A percentile compares a stretch with the other conserved stretches of the same genome.
phyloP scores from a whole-genome alignment of 2,113 vertebrate species.

The Chaetura pelagica region DNA sequence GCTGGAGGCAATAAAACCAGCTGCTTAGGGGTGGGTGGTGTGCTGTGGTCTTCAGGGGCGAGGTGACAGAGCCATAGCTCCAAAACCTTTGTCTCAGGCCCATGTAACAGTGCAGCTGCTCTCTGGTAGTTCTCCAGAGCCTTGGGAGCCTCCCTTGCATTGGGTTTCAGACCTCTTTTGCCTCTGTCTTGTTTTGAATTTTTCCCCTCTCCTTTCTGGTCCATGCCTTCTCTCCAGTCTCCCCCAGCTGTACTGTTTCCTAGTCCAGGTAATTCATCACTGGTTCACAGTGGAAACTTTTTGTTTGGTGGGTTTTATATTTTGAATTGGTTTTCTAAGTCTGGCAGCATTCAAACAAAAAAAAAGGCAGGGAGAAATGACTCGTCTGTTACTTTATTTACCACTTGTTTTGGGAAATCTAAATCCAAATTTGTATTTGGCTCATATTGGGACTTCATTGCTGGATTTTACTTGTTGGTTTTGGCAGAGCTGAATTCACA shows the following conservation, averaged over 20 bases:
- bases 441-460: background rate
- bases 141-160: background rate
- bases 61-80: background rate
- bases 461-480: background rate
- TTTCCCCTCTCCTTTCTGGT: background rate
- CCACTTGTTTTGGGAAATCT: slow-evolving; percentile 18
- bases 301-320: background rate
- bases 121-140: background rate
- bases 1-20: background rate
- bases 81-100: background rate
- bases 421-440: slow-evolving; percentile 18
- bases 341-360: slow-evolving; percentile 36
- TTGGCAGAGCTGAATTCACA: background rate
- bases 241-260: background rate
- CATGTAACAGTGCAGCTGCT: background rate
- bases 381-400: slow-evolving; percentile 58
- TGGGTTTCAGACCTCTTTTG: background rate
- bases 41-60: background rate
- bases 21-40: background rate
- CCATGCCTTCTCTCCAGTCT: background rate
- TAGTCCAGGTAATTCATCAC: background rate
- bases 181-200: background rate
- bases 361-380: slow-evolving; percentile 62
- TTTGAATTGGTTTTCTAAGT: slow-evolving; percentile 48
- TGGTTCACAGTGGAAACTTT: background rate